Percentiles rank a stretch among this genome's conserved stretches.
These are phyloP conservation scores for Leucosticte australis DNA, from an alignment of 2,113 vertebrate genomes.

Conservation along the genomic window DNA sequence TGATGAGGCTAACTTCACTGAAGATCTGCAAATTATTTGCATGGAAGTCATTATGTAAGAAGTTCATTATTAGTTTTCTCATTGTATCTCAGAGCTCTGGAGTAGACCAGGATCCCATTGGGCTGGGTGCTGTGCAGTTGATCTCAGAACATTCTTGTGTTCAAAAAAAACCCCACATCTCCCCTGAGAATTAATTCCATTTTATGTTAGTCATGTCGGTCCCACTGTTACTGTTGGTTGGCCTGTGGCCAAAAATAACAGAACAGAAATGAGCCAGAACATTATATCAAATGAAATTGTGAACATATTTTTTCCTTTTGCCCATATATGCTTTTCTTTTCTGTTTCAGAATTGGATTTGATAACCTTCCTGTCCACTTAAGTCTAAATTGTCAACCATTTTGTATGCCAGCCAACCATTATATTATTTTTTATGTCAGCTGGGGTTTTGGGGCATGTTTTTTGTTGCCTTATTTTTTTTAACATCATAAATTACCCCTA, in stretches of 20 bases:
- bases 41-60: background rate
- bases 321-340: background rate
- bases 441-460: background rate
- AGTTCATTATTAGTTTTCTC: background rate
- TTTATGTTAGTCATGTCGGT: constrained; percentile 22
- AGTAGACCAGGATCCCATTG: background rate
- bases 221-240: background rate
- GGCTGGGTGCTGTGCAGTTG: background rate
- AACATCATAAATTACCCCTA: background rate
- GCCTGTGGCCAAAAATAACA: background rate
- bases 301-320: background rate
- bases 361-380: background rate
- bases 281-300: background rate
- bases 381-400: background rate
- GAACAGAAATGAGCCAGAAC: background rate
- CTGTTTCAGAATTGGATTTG: background rate
- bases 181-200: constrained; percentile 4
- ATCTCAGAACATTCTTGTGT: background rate
- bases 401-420: background rate
- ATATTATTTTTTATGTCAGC: background rate
- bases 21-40: background rate
- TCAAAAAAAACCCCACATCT: background rate
- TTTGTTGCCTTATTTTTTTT: background rate
- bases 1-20: background rate
- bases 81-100: background rate